Evolutionary conservation across 2,113 vertebrate genomes (phyloP), one percentile per base, ranked within the genome.

Genomic region (Osmerus mordax): DNA sequence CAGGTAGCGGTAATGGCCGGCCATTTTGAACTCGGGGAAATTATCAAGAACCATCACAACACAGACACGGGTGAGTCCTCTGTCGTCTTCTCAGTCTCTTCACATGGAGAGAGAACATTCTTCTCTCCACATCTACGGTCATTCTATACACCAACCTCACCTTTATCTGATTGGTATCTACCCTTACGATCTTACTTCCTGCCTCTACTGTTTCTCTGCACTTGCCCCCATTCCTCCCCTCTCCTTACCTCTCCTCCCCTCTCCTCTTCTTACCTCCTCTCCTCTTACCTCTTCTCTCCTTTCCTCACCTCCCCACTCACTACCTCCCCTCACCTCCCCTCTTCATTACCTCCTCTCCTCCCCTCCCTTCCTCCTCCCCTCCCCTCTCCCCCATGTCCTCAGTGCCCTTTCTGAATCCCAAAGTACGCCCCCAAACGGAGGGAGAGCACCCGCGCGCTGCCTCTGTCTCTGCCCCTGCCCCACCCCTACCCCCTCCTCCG

Each of bases 371-470:
- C n/a, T 53, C 60, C 71, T 32, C 67, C 8, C 53, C 28, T 28
- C 29, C 32, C 3, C 29, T 12, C 15, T 29, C 19, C 32, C 25
- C 23, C 58, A 36, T 15, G 67, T 9, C 59, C 62, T 69, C 76
- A 96, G 95, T 96, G 65, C 94, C 93, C 53, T 96, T 97, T 84
- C 91, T 96, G 88, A 95, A 97, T 93, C 4, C 95, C 95, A 12
- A 94, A 95, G 87, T 96, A 94, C 0, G 93, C 91, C 21, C 88
- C 92, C 76, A 92, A 91, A 79, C 87, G 92, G 18, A 89, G 89
- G 66, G 95, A 95, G 4, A 91, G 92, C 12, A 70, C 91, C 74
- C 90, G 90, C 9, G 86, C 91, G 0, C 88, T 95, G 71, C 86
- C 93, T 0, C 89, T 94, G 58, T 87, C 91, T 0, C 86, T 89